Conservation (phyloP, 2,888 invertebrate species). For the Cheiracanthium punctorium region DNA sequence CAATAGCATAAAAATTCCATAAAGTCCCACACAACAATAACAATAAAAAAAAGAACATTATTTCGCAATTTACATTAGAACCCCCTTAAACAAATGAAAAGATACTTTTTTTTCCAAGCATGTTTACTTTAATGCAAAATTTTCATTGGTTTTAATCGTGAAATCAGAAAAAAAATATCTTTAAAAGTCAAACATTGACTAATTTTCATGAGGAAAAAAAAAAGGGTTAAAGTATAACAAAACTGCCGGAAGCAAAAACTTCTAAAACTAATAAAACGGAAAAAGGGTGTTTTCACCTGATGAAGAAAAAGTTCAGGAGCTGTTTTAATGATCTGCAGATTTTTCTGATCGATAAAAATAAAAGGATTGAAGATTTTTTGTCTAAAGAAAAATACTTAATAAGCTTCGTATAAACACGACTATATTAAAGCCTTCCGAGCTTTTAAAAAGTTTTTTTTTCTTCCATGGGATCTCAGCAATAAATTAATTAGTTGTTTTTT, state of each 20-base stretch:
- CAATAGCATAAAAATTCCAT: background rate
- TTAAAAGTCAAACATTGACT: slow-evolving; percentile 12
- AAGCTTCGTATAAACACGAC: background rate
- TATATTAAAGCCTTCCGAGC: background rate
- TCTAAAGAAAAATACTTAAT: background rate
- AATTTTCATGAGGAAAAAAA: background rate
- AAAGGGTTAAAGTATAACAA: background rate
- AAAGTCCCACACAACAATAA: background rate
- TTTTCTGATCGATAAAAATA: slow-evolving; percentile 9
- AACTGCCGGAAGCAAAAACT: slow-evolving; percentile 13
- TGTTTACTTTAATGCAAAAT: slow-evolving; percentile 12
- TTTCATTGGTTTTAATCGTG: slow-evolving; percentile 5
- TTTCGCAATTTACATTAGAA: slow-evolving; percentile 9
- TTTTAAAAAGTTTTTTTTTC: background rate
- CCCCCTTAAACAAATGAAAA: slow-evolving; percentile 10
- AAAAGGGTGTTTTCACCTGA: slow-evolving; percentile 11
- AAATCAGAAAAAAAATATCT: background rate
- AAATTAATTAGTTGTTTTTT: background rate
- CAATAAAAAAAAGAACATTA: background rate
- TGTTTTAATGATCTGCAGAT: background rate
- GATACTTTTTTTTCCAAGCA: background rate
- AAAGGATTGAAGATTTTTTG: background rate
- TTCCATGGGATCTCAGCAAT: background rate
- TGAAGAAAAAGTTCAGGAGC: background rate
- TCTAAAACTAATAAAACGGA: background rate